These are phyloP conservation scores for Tachypleus tridentatus DNA, from an alignment of 1,140 invertebrate species.

Conservation along the genomic window DNA sequence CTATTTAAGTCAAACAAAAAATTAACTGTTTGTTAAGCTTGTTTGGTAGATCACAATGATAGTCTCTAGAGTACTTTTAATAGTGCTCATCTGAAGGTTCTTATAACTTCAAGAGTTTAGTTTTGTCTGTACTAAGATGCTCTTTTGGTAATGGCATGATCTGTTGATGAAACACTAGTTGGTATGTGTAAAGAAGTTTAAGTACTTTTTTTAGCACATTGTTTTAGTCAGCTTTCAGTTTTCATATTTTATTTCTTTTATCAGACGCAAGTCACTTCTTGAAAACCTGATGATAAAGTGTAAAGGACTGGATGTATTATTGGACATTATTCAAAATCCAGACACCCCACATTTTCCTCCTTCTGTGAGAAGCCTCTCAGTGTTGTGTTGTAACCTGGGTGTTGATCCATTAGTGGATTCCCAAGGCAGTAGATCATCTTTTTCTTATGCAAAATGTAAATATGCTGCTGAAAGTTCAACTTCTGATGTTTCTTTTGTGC, in stretches of 20 bases:
- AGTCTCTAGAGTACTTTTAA: no score
- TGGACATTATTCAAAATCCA: background rate
- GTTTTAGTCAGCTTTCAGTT: background rate
- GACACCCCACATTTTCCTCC: background rate
- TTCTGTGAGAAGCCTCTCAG: background rate
- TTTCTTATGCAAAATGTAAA: constrained; percentile 6
- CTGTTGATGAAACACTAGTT: background rate
- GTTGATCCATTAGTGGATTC: no score
- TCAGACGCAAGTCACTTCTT: background rate
- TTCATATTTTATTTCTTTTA: background rate
- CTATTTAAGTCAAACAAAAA: no score
- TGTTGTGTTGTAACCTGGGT: background rate
- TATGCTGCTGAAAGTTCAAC: constrained; percentile 1
- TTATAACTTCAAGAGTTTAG: no score
- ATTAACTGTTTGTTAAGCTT: no score
- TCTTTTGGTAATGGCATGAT: no score
- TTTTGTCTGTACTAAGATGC: no score
- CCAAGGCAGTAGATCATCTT: background rate
- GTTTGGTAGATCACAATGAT: no score
- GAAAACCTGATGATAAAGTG: background rate
- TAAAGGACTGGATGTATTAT: background rate
- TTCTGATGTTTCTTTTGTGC: constrained; percentile 8
- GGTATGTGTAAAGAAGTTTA: background rate
- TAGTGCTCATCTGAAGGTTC: no score
- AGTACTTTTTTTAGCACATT: background rate